phyloP scores from a whole-genome alignment of 2,113 vertebrate genomes.

The Cavia aperea region DNA sequence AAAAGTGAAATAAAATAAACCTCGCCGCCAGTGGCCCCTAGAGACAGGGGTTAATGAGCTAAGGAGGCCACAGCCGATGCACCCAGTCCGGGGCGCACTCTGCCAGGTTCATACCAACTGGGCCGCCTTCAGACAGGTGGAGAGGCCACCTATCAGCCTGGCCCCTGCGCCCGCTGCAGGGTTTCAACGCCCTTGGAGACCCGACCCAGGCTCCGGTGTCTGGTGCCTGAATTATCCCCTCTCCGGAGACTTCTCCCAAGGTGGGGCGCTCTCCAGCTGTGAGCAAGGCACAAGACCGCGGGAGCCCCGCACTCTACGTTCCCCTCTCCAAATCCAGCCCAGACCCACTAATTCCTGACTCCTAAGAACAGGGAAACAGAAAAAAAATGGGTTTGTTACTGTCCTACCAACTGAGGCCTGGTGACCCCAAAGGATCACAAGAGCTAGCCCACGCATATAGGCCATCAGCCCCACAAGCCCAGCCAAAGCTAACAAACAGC shows the following conservation, averaged over 20 bases:
- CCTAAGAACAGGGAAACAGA: not conserved
- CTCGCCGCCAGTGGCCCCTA: slow-evolving; percentile 37
- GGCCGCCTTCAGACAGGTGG: slow-evolving; percentile 77
- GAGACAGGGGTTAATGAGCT: slow-evolving; percentile 80
- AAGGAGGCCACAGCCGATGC: slow-evolving; percentile 81
- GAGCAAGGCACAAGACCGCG: not conserved
- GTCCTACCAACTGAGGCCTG: not conserved
- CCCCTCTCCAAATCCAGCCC: not conserved
- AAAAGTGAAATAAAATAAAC: slow-evolving; percentile 45
- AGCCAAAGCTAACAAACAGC: not conserved
- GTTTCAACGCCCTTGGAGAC: slow-evolving; percentile 46
- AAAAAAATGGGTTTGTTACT: not conserved
- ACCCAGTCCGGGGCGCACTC: slow-evolving; percentile 63
- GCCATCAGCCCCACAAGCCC: not conserved
- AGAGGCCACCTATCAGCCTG: slow-evolving; percentile 53
- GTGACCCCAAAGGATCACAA: not conserved
- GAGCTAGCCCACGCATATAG: not conserved
- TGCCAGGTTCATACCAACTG: slow-evolving; percentile 76
- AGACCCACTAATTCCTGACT: not conserved
- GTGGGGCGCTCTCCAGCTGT: not conserved
- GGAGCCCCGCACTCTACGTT: not conserved
- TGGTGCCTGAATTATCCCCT: not conserved
- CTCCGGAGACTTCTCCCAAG: not conserved
- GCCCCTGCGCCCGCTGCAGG: slow-evolving; percentile 71
- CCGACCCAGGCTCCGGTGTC: slow-evolving; percentile 44